A percentile compares a stretch with the other conserved stretches of the same genome.
These are phyloP conservation scores for Anguilla anguilla DNA, from an alignment of 2,797 vertebrate species.

Conservation along the genomic window DNA sequence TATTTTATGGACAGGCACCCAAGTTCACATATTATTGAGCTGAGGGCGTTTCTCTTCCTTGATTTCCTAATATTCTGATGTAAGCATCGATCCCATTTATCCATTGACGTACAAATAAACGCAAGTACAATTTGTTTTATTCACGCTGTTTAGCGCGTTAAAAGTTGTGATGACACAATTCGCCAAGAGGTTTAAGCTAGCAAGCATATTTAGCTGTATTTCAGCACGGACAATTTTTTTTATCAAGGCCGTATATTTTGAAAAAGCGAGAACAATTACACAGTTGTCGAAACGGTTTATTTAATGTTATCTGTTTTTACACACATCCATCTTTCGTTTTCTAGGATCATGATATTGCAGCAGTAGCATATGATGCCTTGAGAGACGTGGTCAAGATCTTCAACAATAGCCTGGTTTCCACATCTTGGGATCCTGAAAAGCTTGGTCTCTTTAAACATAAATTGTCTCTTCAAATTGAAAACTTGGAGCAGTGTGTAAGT, in stretches of 20 bases:
- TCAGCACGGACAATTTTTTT: neutral
- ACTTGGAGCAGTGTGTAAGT: conserved; percentile 36
- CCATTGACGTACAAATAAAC: too few species aligned
- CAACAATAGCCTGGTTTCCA: conserved; percentile 16
- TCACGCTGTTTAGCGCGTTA: neutral
- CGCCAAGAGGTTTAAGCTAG: neutral
- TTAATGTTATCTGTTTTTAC: neutral
- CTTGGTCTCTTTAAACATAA: conserved; percentile 23
- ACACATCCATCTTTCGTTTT: neutral
- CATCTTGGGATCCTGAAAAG: conserved; percentile 22
- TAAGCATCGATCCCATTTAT: too few species aligned
- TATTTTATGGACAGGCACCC: too few species aligned
- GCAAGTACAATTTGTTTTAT: too few species aligned
- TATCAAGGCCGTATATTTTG: neutral
- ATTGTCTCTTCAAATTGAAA: conserved; percentile 16
- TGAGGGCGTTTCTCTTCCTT: too few species aligned
- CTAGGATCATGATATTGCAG: conserved; percentile 33
- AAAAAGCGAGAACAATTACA: neutral
- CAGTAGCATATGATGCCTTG: conserved; percentile 27
- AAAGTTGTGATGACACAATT: neutral
- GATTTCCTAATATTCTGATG: too few species aligned
- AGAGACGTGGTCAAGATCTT: conserved; percentile 22
- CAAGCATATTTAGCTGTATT: neutral
- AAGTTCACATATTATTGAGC: too few species aligned
- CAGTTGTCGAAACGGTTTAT: neutral